Evolutionary conservation across 2,888 invertebrate genomes (phyloP).

Genomic region (Enoplolaimus lenunculus): DNA sequence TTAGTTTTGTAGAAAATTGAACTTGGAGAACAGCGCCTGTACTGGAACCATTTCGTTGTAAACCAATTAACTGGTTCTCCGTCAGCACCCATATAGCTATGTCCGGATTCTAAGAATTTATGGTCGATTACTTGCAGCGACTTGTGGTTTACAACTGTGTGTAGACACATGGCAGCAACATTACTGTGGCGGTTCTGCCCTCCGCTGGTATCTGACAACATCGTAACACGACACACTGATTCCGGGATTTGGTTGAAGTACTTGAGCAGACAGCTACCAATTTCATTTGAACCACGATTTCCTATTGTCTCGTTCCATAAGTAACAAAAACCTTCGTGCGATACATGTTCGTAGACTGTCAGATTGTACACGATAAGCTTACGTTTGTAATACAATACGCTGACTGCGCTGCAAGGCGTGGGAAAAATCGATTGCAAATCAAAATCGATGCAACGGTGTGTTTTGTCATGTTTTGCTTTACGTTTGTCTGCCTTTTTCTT

Average conservation of each 20-base stretch:
- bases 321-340: constrained; percentile 13
- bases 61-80: constrained; percentile 8
- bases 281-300: constrained; percentile 18
- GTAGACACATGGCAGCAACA: background rate
- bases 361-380: constrained; percentile 18
- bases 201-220: constrained; percentile 13
- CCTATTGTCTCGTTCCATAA: constrained; percentile 15
- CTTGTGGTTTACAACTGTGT: background rate
- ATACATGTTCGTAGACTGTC: constrained; percentile 11
- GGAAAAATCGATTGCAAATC: constrained; percentile 17
- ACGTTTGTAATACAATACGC: constrained; percentile 18
- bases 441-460: constrained; percentile 7
- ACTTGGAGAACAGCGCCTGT: background rate
- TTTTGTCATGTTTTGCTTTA: too few relatives aligned
- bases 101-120: constrained; percentile 19
- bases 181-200: background rate
- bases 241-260: background rate
- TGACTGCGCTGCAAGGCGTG: constrained; percentile 12
- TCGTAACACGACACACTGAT: background rate
- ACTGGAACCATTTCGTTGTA: constrained; percentile 7
- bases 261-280: constrained; percentile 9
- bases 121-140: background rate
- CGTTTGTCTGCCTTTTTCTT: too few relatives aligned
- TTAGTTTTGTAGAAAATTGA: constrained; percentile 11
- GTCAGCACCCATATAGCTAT: constrained; percentile 19